Conservation (phyloP, 2,888 invertebrate genomes). For the Archaeoteleia sp. region DNA sequence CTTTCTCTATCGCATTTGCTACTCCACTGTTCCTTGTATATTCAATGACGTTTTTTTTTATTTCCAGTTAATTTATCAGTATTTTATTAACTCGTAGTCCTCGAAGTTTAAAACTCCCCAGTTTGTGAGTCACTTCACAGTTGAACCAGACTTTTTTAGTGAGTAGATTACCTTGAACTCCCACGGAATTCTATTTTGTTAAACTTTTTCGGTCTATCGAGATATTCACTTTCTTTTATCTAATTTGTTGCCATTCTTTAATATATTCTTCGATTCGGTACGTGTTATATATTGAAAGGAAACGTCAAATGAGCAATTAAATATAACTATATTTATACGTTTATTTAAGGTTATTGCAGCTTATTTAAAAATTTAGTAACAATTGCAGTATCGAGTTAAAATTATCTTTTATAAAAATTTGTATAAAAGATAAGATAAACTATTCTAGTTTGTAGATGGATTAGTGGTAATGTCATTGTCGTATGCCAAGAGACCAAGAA, state of each 20-base stretch:
- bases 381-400: no score
- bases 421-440: no score
- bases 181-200: slow-evolving; percentile 52
- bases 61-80: slow-evolving; percentile 11
- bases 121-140: slow-evolving; percentile 48
- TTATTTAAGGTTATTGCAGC: no score
- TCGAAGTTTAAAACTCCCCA: slow-evolving; percentile 21
- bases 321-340: no score
- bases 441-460: no score
- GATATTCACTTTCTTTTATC: slow-evolving; percentile 19
- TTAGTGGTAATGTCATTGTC: no score
- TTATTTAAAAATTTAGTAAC: no score
- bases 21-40: no score
- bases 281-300: neutral
- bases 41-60: slow-evolving; percentile 10
- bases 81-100: slow-evolving; percentile 42
- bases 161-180: slow-evolving; percentile 60
- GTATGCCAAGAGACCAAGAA: no score
- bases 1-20: no score
- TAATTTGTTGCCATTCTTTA: slow-evolving; percentile 9
- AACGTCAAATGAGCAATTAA: no score
- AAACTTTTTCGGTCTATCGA: slow-evolving; percentile 29
- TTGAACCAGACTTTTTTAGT: slow-evolving; percentile 45
- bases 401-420: no score
- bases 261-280: neutral